A percentile compares a stretch with the other conserved stretches of the same genome.
These are phyloP conservation scores for Xylocampa areola DNA, from an alignment of 2,888 invertebrate genomes.

Conservation along the genomic window DNA sequence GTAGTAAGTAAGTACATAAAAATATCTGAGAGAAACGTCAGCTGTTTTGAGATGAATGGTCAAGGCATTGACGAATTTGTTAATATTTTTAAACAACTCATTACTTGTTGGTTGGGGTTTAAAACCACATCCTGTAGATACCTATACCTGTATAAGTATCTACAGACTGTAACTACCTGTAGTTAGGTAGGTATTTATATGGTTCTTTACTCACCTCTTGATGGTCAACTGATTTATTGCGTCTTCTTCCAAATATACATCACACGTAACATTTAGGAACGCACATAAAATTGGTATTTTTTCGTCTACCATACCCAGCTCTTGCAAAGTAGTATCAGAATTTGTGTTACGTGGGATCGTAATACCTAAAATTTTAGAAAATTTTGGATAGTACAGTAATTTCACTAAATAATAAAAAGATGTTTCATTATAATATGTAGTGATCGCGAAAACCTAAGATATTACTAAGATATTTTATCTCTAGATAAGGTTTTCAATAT, in stretches of 20 bases:
- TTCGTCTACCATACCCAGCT: neutral
- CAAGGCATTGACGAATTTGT: no score
- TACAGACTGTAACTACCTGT: no score
- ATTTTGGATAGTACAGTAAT: neutral
- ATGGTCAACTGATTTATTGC: neutral
- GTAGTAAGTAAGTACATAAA: no score
- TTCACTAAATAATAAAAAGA: no score
- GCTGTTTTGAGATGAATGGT: no score
- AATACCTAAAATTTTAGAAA: conserved; percentile 21
- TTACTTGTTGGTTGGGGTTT: no score
- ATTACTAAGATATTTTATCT: no score
- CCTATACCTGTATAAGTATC: neutral
- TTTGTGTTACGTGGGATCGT: neutral
- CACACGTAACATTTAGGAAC: neutral
- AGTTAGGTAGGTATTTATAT: neutral
- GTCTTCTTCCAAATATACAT: neutral
- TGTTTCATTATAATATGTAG: neutral
- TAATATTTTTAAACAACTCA: no score
- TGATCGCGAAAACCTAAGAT: no score
- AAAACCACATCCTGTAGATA: neutral
- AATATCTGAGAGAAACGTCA: no score
- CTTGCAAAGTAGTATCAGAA: conserved; percentile 11
- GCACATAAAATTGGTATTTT: neutral
- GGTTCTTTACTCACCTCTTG: neutral
- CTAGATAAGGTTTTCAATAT: no score